A percentile compares a stretch with the other conserved stretches of the same genome.
Evolutionary conservation across 2,888 invertebrate species (phyloP).

Genomic region (Lasioglossum leucozonium): DNA sequence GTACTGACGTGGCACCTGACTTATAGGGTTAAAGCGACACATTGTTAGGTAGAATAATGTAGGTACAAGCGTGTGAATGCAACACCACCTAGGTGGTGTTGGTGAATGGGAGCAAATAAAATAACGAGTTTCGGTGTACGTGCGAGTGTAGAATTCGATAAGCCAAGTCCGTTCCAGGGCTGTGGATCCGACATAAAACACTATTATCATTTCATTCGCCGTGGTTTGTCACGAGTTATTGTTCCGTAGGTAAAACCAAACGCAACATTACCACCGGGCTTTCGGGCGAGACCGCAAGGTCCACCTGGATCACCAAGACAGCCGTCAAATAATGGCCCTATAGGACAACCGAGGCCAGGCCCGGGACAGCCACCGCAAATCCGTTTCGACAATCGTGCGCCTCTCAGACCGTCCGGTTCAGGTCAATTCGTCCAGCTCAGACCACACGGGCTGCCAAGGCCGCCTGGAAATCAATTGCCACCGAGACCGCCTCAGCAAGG

Average conservation of each 20-base stretch:
- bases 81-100: too few species aligned
- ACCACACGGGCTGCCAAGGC: conserved; percentile 68
- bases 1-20: too few species aligned
- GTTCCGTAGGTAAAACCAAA: conserved; percentile 75
- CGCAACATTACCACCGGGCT: conserved; percentile 64
- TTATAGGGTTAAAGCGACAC: too few species aligned
- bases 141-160: background rate
- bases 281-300: conserved; percentile 76
- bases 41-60: too few species aligned
- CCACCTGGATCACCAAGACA: conserved; percentile 73
- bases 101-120: too few species aligned
- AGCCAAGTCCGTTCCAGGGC: background rate
- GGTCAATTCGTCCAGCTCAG: conserved; percentile 74
- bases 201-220: background rate
- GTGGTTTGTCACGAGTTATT: conserved; percentile 43
- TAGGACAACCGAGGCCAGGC: conserved; percentile 85
- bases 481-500: conserved; percentile 59
- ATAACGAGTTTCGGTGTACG: background rate
- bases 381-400: conserved; percentile 85
- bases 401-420: conserved; percentile 84
- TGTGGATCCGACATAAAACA: background rate
- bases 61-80: too few species aligned
- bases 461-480: conserved; percentile 61
- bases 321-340: conserved; percentile 76
- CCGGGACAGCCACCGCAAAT: conserved; percentile 86